Base-by-base conservation (phyloP, 35 echinoderm and acorn worm genomes). In the Acanthaster planci region DNA sequence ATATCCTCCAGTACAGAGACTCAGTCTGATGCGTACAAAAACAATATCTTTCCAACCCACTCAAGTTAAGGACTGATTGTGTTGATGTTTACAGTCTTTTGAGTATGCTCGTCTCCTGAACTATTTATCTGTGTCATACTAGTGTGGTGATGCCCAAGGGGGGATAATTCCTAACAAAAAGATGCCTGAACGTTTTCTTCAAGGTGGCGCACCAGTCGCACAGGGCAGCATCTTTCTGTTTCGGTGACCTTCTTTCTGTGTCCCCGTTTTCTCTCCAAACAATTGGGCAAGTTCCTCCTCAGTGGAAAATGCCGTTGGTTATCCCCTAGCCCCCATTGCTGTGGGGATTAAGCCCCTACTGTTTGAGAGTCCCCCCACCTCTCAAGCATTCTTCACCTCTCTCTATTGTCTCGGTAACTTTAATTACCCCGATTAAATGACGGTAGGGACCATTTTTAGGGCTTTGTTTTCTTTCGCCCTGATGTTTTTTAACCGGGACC, bases 381-480 rank as follows among this genome's bases (percentile, higher is more conserved):
- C 17, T 59, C 0, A 6, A 59, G n/a, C n/a, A n/a, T n/a, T n/a
- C 18, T 6, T 59, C 56, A 59, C 56, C 52, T 26, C 17, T n/a
- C 56, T 10, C 27, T 59, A 26, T 59, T 59, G 19, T 26, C 56
- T 26, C 27, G 56, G n/a, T n/a, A n/a, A n/a, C n/a, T 26, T 26
- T 59, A 59, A 59, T 59, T 59, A 59, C 56, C 56, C 56, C 19
- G 27, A 59, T 59, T 59, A 59, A 21, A n/a, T n/a, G n/a, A 59
- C 19, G 56, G 0, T 26, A n/a, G 56, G 19, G n/a, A n/a, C n/a
- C 64, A 72, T 72, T 72, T 72, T 26, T 72, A 59, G 56, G 56
- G 56, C 56, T 72, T 72, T 72, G 34, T 72, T 26, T 10, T 72
- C 14, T 72, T 72, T 72, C 23, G 42, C 12, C 4, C 12, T 4